These are phyloP conservation scores for Emmelina monodactyla DNA, from an alignment of 2,888 invertebrate genomes.

Conservation along the genomic window DNA sequence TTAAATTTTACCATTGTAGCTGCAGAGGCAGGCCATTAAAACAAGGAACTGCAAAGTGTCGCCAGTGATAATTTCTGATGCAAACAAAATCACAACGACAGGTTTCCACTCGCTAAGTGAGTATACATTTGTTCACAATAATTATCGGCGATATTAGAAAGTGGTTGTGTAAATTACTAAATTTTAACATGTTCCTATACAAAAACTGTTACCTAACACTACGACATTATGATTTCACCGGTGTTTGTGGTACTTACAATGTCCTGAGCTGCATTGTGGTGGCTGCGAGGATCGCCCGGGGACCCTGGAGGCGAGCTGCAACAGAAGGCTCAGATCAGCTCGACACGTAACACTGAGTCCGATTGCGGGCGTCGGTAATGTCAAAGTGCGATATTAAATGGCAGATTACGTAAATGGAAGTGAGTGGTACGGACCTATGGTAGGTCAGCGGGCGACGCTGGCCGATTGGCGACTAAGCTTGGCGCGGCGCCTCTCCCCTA, in stretches of 20 bases:
- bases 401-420: conserved; percentile 59
- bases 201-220: conserved; percentile 3
- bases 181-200: conserved; percentile 7
- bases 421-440: conserved; percentile 41
- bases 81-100: conserved; percentile 37
- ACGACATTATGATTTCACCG: neutral
- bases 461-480: conserved; percentile 62
- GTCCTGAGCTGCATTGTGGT: conserved; percentile 24
- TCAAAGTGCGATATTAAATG: conserved; percentile 64
- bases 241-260: conserved; percentile 38
- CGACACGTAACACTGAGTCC: conserved; percentile 25
- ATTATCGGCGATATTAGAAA: conserved; percentile 39
- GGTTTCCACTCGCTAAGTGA: conserved; percentile 21
- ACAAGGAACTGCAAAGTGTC: too few relatives aligned
- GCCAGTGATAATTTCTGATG: conserved; percentile 22
- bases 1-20: neutral
- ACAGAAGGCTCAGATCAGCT: conserved; percentile 43
- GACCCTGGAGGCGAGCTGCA: conserved; percentile 47
- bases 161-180: conserved; percentile 27
- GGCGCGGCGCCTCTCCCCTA: conserved; percentile 53
- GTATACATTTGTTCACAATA: conserved; percentile 21
- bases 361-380: conserved; percentile 63
- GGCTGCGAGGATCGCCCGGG: conserved; percentile 29
- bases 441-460: conserved; percentile 34
- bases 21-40: too few relatives aligned